phyloP scores from a whole-genome alignment of 2,888 invertebrate genomes.

The Tachina lurida region DNA sequence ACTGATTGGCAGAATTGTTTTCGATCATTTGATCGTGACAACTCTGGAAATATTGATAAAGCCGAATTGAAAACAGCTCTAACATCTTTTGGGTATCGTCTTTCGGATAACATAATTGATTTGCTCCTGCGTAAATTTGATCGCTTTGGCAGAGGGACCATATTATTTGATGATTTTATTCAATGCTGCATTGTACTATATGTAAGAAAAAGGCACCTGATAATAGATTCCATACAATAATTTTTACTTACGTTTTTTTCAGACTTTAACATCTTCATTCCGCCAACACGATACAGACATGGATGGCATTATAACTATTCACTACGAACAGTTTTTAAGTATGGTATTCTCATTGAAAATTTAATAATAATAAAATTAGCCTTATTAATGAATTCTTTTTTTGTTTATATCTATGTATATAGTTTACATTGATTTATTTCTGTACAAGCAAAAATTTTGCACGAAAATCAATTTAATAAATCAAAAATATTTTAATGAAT shows the following conservation, averaged over 20 bases:
- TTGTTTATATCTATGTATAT: too few species aligned
- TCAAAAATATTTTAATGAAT: too few species aligned
- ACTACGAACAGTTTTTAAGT: slow-evolving; percentile 97
- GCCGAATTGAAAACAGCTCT: slow-evolving; percentile 95
- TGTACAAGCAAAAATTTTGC: too few species aligned
- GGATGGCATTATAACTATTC: slow-evolving; percentile 97
- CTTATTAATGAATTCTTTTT: too few species aligned
- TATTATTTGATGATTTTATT: slow-evolving; percentile 99
- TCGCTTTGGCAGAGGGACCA: slow-evolving; percentile 93
- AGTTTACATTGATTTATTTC: too few species aligned
- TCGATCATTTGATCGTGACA: slow-evolving; percentile 95
- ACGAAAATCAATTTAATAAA: too few species aligned
- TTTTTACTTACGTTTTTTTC: slow-evolving; percentile 24
- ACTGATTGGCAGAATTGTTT: slow-evolving; percentile 99
- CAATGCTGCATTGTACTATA: slow-evolving; percentile 96
- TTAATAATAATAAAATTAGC: slow-evolving; percentile 77
- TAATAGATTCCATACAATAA: neutral
- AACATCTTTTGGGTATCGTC: slow-evolving; percentile 93
- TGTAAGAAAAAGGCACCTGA: slow-evolving; percentile 86
- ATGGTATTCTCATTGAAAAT: slow-evolving; percentile 94
- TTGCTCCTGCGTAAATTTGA: slow-evolving; percentile 96
- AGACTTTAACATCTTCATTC: slow-evolving; percentile 95
- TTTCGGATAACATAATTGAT: slow-evolving; percentile 92
- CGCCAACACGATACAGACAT: slow-evolving; percentile 94
- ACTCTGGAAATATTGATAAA: slow-evolving; percentile 95